These are phyloP conservation scores for Macroteleia sp. DNA, from an alignment of 2,888 invertebrate species.

Conservation along the genomic window DNA sequence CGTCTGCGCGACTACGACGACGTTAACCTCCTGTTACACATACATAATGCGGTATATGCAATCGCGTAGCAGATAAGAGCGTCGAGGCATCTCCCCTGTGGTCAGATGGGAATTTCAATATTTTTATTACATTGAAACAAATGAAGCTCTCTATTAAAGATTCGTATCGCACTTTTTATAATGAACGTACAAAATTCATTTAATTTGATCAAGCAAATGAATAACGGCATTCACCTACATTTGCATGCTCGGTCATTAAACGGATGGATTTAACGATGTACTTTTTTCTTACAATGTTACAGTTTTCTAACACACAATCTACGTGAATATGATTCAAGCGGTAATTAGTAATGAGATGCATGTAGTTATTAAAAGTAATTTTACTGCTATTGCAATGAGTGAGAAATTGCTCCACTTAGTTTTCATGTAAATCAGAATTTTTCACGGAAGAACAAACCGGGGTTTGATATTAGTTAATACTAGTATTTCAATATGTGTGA, in stretches of 20 bases:
- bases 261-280: constrained; percentile 2
- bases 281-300: constrained; percentile 30
- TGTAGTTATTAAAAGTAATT: constrained; percentile 20
- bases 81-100: constrained; percentile 21
- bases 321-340: constrained; percentile 20
- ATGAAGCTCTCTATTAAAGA: constrained; percentile 39
- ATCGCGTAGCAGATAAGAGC: constrained; percentile 28
- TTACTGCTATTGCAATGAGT: constrained; percentile 8
- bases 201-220: constrained; percentile 12
- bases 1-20: constrained; percentile 60
- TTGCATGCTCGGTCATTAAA: constrained; percentile 9
- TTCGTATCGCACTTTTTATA: constrained; percentile 6
- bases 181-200: constrained; percentile 17
- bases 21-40: constrained; percentile 61
- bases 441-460: constrained; percentile 15
- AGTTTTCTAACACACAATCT: constrained; percentile 6
- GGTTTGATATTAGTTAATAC: constrained; percentile 20
- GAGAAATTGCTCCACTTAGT: constrained; percentile 42
- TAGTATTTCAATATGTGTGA: not conserved
- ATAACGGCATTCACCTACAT: constrained; percentile 2
- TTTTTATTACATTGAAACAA: constrained; percentile 29
- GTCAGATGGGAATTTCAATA: constrained; percentile 45
- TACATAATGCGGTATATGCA: constrained; percentile 18
- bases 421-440: constrained; percentile 30
- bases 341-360: constrained; percentile 30